A percentile compares a stretch with the other conserved stretches of the same genome.
Conservation (phyloP, 2,113 vertebrate genomes). For the Tragelaphus scriptus region DNA sequence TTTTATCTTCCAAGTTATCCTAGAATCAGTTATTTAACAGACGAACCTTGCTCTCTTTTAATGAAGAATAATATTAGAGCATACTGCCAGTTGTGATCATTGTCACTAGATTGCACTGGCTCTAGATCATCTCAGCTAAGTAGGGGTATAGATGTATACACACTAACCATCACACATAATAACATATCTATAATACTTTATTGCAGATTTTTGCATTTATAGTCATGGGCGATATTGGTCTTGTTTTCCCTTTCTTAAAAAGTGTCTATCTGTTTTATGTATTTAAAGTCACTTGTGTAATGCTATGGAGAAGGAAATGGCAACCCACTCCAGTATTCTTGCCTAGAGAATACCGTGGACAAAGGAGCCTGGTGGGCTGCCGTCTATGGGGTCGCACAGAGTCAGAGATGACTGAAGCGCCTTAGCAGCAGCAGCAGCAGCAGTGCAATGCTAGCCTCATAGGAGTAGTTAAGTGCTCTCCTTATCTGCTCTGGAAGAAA, state of each 20-base stretch:
- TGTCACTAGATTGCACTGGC: background rate
- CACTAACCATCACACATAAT: too few relatives aligned
- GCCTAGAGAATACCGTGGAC: background rate
- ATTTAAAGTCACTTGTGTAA: background rate
- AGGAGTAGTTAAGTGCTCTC: background rate
- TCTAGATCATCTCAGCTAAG: background rate
- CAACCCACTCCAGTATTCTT: background rate
- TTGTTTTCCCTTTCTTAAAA: background rate
- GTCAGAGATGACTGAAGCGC: rapidly evolving
- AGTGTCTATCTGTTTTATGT: background rate
- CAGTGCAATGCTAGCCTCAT: background rate
- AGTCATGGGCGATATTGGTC: background rate
- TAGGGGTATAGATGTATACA: background rate
- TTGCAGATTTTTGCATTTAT: background rate
- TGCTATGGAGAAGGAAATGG: background rate
- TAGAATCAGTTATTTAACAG: background rate
- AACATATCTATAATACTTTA: background rate
- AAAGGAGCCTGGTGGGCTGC: background rate
- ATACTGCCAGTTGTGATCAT: background rate
- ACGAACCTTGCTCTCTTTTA: background rate
- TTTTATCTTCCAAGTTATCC: background rate
- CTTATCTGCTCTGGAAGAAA: background rate
- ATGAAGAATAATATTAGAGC: background rate
- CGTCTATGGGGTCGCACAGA: rapidly evolving
- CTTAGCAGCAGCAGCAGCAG: background rate